These are phyloP conservation scores for Istiophorus platypterus DNA, from an alignment of 2,113 vertebrate genomes.

Conservation along the genomic window DNA sequence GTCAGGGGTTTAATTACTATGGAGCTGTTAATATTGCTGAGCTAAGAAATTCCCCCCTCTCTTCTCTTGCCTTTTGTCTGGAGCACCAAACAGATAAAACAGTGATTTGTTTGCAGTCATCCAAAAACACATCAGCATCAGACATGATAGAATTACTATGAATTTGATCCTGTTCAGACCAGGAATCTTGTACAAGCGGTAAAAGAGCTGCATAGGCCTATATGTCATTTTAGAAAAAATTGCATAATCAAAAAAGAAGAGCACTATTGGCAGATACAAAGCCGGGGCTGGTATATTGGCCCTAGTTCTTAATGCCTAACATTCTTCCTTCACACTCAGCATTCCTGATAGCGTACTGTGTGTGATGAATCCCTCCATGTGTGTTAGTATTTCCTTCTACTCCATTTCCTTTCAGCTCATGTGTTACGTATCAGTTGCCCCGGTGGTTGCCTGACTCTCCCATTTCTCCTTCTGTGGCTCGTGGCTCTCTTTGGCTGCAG, in stretches of 20 bases:
- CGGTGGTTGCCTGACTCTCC: slow-evolving; percentile 45
- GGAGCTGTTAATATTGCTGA: slow-evolving; percentile 28
- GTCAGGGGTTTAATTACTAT: slow-evolving; percentile 42
- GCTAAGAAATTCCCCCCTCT: background rate
- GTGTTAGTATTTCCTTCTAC: slow-evolving; percentile 28
- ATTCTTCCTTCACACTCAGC: slow-evolving; percentile 1
- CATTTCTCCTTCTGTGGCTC: slow-evolving; percentile 57
- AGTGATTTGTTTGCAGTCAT: slow-evolving; percentile 38
- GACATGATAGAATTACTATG: background rate
- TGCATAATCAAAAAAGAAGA: background rate
- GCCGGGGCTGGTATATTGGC: background rate
- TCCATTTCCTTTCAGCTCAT: slow-evolving; percentile 52
- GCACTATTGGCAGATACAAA: background rate
- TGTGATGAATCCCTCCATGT: slow-evolving; percentile 27
- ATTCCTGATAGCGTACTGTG: background rate
- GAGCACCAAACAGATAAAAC: background rate
- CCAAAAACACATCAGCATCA: slow-evolving; percentile 3
- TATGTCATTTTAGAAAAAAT: background rate
- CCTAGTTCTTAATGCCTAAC: slow-evolving; percentile 8
- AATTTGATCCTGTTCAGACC: background rate
- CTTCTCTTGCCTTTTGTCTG: slow-evolving; percentile 14
- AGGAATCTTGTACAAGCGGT: background rate
- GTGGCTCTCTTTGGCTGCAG: slow-evolving; percentile 45
- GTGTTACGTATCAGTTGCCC: slow-evolving; percentile 52
- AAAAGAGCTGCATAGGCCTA: background rate